Evolutionary conservation across 2,113 vertebrate species (phyloP).

Genomic region (Ailuropoda melanoleuca): DNA sequence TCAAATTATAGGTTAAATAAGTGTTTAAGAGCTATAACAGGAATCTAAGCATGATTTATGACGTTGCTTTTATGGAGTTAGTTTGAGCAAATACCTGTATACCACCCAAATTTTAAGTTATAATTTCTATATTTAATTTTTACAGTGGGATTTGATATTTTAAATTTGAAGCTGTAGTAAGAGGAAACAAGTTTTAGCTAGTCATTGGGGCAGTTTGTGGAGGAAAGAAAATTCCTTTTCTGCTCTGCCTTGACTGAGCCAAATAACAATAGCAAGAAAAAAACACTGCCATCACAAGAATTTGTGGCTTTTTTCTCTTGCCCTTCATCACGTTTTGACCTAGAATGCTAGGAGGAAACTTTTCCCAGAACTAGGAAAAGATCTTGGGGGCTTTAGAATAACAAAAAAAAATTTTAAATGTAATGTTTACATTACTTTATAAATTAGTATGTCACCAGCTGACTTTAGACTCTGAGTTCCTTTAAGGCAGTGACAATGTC

Average conservation of each 20-base stretch:
- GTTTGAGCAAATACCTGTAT: slow-evolving; percentile 13
- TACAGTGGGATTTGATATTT: slow-evolving; percentile 43
- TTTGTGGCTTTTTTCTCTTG: not conserved
- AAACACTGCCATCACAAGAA: not conserved
- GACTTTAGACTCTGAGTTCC: not conserved
- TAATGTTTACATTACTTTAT: not conserved
- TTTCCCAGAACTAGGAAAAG: not conserved
- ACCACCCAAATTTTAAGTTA: slow-evolving; percentile 36
- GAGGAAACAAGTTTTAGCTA: not conserved
- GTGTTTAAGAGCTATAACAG: not conserved
- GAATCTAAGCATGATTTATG: slow-evolving; percentile 9
- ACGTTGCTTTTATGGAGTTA: not conserved
- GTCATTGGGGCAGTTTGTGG: not conserved
- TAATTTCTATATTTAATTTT: slow-evolving; percentile 23
- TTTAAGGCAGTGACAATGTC: not conserved
- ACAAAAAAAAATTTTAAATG: not conserved
- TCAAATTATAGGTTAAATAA: not conserved
- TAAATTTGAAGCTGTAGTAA: slow-evolving; percentile 22
- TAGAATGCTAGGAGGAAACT: not conserved
- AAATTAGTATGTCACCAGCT: not conserved
- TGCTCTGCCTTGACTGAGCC: not conserved
- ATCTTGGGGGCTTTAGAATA: not conserved
- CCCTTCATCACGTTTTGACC: not conserved
- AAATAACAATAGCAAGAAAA: not conserved
- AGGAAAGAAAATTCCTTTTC: not conserved